A percentile compares a stretch with the other conserved stretches of the same genome.
phyloP scores from a whole-genome alignment of 2,113 vertebrate genomes.

The Oceanites oceanicus region DNA sequence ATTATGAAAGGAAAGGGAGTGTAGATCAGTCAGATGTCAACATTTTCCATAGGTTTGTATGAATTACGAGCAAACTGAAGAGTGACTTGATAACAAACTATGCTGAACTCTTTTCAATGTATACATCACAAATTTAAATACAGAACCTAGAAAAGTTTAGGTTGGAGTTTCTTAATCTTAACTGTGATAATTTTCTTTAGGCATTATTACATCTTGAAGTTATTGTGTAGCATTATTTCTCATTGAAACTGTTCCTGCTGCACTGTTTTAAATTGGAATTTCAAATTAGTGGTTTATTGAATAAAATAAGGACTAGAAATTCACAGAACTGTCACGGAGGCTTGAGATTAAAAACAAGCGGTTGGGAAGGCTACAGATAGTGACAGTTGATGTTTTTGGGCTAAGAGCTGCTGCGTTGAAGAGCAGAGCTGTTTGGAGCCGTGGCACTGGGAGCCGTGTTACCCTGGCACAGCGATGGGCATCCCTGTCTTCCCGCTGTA shows the following conservation, averaged over 20 bases:
- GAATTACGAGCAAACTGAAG: not conserved
- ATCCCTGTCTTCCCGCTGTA: not conserved
- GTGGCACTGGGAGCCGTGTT: accelerated
- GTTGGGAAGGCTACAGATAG: not conserved
- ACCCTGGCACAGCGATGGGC: not conserved
- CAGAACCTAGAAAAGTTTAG: not conserved
- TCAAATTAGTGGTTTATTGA: not conserved
- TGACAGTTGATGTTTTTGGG: not conserved
- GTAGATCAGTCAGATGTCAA: not conserved
- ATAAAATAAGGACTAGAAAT: not conserved
- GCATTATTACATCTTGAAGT: not conserved
- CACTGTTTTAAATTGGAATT: not conserved
- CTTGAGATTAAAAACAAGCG: not conserved
- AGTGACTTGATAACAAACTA: not conserved
- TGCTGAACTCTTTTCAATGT: not conserved
- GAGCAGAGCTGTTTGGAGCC: not conserved
- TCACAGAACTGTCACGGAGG: not conserved
- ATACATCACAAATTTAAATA: not conserved
- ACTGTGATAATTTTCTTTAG: not conserved
- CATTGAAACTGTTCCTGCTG: not conserved
- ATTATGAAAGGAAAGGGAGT: not conserved
- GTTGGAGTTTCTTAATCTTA: not conserved
- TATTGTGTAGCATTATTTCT: not conserved
- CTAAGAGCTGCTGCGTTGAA: not conserved
- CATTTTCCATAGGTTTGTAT: not conserved